A percentile compares a stretch with the other conserved stretches of the same genome.
phyloP scores from a whole-genome alignment of 2,888 invertebrate genomes.

The Heliconius sara region DNA sequence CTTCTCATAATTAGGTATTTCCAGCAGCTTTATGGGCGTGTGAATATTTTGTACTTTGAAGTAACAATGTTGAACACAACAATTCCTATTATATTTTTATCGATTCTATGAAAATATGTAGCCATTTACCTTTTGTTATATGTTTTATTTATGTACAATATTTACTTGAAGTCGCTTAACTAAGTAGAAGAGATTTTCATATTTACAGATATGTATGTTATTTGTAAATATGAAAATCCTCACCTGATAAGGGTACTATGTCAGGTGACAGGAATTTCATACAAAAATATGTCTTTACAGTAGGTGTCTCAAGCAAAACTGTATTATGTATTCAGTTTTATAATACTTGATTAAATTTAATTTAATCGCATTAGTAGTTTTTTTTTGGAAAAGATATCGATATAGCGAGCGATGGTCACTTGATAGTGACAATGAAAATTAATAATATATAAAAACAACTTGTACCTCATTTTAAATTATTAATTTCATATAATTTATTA shows the following conservation, averaged over 20 bases:
- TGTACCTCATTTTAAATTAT: background rate
- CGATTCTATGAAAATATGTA: background rate
- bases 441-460: background rate
- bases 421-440: background rate
- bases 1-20: slow-evolving; percentile 6
- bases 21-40: background rate
- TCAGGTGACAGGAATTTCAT: background rate
- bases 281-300: background rate
- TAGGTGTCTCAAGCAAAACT: too few species aligned
- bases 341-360: background rate
- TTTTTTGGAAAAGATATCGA: background rate
- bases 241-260: background rate
- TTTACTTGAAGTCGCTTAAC: background rate
- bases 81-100: background rate
- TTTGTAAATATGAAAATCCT: background rate
- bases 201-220: too few species aligned
- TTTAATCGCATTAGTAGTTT: background rate
- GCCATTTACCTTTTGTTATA: background rate
- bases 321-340: background rate
- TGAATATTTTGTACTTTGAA: slow-evolving; percentile 13
- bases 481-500: too few species aligned
- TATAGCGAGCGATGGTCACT: too few species aligned
- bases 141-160: background rate
- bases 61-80: background rate
- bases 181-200: too few species aligned